These are phyloP conservation scores for Serrognathus titanus DNA, from an alignment of 2,888 invertebrate species.

Conservation along the genomic window DNA sequence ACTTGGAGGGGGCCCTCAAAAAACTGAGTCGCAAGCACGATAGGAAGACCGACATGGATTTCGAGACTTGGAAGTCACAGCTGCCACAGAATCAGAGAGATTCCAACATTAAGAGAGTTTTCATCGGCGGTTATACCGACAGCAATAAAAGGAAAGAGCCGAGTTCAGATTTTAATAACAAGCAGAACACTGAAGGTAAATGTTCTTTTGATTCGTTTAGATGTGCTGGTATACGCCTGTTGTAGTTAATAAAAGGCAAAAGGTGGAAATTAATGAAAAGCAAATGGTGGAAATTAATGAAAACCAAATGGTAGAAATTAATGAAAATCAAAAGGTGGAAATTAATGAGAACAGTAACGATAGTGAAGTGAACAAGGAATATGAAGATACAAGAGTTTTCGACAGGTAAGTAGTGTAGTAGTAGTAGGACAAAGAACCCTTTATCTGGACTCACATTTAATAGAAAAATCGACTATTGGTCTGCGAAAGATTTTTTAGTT, in stretches of 20 bases:
- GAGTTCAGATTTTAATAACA: background rate
- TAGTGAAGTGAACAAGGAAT: constrained; percentile 58
- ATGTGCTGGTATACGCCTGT: background rate
- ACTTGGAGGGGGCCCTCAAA: constrained; percentile 49
- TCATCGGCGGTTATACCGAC: background rate
- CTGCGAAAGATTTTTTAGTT: too few relatives aligned
- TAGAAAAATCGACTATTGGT: too few relatives aligned
- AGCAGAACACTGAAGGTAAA: background rate
- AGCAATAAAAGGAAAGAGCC: background rate
- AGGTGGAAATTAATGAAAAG: background rate
- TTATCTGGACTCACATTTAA: too few relatives aligned
- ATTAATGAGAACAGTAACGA: constrained; percentile 54
- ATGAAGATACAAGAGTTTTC: constrained; percentile 62
- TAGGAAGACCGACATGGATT: constrained; percentile 47
- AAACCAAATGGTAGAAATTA: constrained; percentile 53
- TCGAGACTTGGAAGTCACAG: constrained; percentile 12
- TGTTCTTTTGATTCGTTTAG: background rate
- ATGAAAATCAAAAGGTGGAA: constrained; percentile 45
- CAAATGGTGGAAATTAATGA: constrained; percentile 40
- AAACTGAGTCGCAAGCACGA: constrained; percentile 55
- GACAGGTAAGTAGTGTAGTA: constrained; percentile 55
- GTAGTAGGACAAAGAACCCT: too few relatives aligned
- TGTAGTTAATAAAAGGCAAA: too few relatives aligned
- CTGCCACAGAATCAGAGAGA: background rate
- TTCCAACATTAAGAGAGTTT: background rate